Evolutionary conservation across 2,888 invertebrate genomes (phyloP), one percentile per base, ranked within the genome.

Genomic region (Microctonus hyperodae): DNA sequence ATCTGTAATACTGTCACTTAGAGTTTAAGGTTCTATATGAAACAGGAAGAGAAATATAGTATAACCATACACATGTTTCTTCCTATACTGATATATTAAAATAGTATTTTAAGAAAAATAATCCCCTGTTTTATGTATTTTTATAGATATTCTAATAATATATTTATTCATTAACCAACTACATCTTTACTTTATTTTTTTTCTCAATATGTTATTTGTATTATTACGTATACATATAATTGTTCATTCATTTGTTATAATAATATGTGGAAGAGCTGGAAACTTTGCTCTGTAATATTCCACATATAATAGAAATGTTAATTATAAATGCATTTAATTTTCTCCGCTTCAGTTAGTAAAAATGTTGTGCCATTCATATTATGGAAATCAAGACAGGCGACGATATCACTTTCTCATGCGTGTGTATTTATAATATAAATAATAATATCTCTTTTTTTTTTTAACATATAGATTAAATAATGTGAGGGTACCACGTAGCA

Each of bases 211-310:
- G 33, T 16, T 33, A 56, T 55, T 31, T 28, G n/a, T n/a, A 25
- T 56, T 28, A 6, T 25, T 25, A 28, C 13, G n/a, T 28, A 31
- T 33, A n/a, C n/a, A n/a, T n/a, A 31, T 7, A n/a, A 33, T 31
- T 31, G 31, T 33, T 20, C 20, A 55, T 55, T 55, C 55, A 55
- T 55, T n/a, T 10, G n/a, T 55, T 25, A 11, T n/a, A 13, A 13
- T 11, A 13, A 1, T 11, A 13, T 51, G 25, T 51, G 16, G 44
- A n/a, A 44, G 16, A 22, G 48, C 10, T 13, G 33, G 33, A 75
- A 75, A 75, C 75, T 75, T 75, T 75, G 75, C 63, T 69, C 75
- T 72, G 75, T 75, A 75, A 73, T 69, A 75, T 75, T 75, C 75
- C 75, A 71, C 65, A 68, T n/a, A 31, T 16, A 28, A 33, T 44